Evolutionary conservation across 2,888 invertebrate genomes (phyloP), one percentile per base, ranked within the genome.

Genomic region (Brenthis hecate): DNA sequence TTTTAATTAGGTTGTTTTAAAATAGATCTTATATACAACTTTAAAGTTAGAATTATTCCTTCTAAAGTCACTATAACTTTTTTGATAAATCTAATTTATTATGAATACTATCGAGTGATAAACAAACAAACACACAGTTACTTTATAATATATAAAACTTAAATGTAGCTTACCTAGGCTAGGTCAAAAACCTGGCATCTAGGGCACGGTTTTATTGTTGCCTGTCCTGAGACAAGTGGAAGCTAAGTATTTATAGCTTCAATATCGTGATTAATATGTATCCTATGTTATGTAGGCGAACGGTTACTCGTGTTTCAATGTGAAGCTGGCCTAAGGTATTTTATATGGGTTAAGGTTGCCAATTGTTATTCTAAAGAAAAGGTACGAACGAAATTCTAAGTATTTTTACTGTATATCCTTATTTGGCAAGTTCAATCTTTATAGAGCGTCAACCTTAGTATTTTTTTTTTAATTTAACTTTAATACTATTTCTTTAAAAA

Each of bases 191-290:
- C 81, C 57, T 72, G 79, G 80, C 81, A 87, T 86, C 82, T 82
- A 76, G 85, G 85, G 73, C 84, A 84, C 66, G 72, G 80, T 82
- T 85, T 86, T 85, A 87, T 86, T 85, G 82, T 82, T 79, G 68
- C 72, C 70, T 79, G 72, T 77, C 64, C 62, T 61, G 50, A 53
- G 65, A 81, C 81, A 79, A 80, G 82, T 82, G 81, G 77, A 77
- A 73, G 72, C 73, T 72, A 70, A 72, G 70, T 82, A 79, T 83
- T 84, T 81, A 85, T 80, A 76, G 71, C 63, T 69, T 55, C 74
- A 76, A 76, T 80, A 73, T 73, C 65, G 77, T 77, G 76, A 81
- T 80, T 81, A 81, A 81, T 80, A 70, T 57, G 61, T 62, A 65
- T 65, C 61, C 43, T 48, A 65, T 69, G 66, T 63, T 66, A 71